Conservation (phyloP, 2,797 vertebrate genomes). For the Gallinago nigripennis region DNA sequence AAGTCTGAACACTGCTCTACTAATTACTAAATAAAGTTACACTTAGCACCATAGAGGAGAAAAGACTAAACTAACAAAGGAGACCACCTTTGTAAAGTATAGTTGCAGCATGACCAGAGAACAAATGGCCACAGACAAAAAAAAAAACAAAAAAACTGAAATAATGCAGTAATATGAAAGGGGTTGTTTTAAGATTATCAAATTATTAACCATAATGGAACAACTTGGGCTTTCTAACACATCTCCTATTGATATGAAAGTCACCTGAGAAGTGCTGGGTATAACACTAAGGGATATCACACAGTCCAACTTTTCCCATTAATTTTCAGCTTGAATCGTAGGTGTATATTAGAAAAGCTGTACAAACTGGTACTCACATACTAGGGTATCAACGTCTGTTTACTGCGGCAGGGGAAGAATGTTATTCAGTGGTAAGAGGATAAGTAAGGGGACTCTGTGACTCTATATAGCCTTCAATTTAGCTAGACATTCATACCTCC, state of each 20-base stretch:
- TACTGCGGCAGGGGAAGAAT: neutral
- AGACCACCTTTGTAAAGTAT: neutral
- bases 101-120: neutral
- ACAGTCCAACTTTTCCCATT: neutral
- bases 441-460: neutral
- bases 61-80: neutral
- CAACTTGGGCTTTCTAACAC: neutral
- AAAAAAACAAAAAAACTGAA: neutral
- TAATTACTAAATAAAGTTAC: neutral
- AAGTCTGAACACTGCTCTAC: neutral
- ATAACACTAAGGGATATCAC: neutral
- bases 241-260: neutral
- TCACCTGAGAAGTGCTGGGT: neutral
- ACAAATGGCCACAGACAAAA: neutral
- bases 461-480: neutral
- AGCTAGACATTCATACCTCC: neutral
- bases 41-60: neutral
- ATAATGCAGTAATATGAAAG: neutral
- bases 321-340: neutral
- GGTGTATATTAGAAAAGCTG: neutral
- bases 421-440: neutral
- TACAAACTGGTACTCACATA: neutral
- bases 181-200: neutral
- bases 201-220: neutral
- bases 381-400: neutral